phyloP scores from a whole-genome alignment of 2,113 vertebrate genomes.

The Syrmaticus mikado region DNA sequence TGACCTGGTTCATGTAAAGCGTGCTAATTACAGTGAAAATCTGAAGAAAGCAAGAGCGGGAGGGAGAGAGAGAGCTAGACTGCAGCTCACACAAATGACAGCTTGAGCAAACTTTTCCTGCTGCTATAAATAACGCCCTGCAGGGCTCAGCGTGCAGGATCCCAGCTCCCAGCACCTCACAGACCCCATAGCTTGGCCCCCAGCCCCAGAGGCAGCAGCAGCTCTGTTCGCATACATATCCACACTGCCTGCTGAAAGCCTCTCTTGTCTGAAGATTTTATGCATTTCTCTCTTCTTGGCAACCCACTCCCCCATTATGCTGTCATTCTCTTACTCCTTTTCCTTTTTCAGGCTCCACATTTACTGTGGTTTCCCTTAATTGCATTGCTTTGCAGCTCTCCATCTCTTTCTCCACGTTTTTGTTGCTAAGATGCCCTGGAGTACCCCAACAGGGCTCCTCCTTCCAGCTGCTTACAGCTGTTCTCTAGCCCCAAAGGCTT shows the following conservation, averaged over 20 bases:
- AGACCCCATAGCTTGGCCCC: background rate
- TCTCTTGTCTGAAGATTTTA: background rate
- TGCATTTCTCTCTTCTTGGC: background rate
- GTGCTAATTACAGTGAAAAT: conserved; percentile 46
- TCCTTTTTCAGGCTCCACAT: background rate
- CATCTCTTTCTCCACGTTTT: background rate
- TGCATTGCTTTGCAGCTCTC: background rate
- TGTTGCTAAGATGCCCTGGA: background rate
- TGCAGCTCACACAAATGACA: conserved; percentile 27
- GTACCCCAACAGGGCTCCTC: background rate
- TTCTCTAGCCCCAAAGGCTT: background rate
- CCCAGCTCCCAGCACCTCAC: background rate
- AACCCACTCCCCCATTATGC: background rate
- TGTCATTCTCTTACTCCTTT: background rate
- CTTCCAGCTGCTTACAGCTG: conserved; percentile 9
- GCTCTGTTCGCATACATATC: background rate
- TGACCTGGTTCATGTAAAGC: background rate
- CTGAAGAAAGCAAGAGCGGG: background rate
- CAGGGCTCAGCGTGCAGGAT: conserved; percentile 16
- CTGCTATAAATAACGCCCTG: conserved; percentile 69
- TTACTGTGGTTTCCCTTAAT: background rate
- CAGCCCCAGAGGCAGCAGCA: background rate
- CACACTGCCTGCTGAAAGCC: background rate
- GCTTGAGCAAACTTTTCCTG: conserved; percentile 49
- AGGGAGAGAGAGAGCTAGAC: background rate